A percentile compares a stretch with the other conserved stretches of the same genome.
Conservation (phyloP, 2,888 invertebrate genomes). For the Venustoraphidia nigricollis region DNA sequence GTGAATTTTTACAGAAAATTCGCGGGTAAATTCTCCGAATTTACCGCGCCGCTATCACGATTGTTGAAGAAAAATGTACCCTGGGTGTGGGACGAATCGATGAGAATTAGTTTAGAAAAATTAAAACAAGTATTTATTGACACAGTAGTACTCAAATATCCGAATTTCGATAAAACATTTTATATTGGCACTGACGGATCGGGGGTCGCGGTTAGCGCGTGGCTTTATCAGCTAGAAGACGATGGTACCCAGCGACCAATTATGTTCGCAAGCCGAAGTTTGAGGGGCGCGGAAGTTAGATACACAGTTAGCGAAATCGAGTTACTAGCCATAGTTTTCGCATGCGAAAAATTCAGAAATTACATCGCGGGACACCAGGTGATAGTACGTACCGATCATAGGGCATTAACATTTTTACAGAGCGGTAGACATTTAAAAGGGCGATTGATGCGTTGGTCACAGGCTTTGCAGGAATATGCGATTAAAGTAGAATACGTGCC, state of each 20-base stretch:
- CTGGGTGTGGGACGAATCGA: not conserved
- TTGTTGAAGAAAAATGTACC: not conserved
- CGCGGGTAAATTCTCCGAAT: not conserved
- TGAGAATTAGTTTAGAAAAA: not conserved
- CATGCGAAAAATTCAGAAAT: not conserved
- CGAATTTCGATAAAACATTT: not conserved
- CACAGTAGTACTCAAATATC: not conserved
- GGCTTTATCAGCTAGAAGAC: not conserved
- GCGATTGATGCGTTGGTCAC: not conserved
- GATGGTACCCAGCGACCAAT: not conserved
- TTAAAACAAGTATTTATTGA: not conserved
- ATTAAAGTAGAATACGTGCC: not conserved
- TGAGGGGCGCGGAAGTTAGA: not conserved
- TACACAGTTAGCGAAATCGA: not conserved
- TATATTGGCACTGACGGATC: not conserved
- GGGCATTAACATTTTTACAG: not conserved
- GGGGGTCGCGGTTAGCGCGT: not conserved
- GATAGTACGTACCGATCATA: not conserved
- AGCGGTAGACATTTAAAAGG: not conserved
- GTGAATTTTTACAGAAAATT: not conserved
- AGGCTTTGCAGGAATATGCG: not conserved
- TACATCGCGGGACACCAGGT: not conserved
- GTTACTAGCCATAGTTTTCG: not conserved
- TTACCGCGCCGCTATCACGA: not conserved
- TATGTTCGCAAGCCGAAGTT: not conserved